Conservation (phyloP, 2,797 vertebrate genomes). For the Champsocephalus esox region DNA sequence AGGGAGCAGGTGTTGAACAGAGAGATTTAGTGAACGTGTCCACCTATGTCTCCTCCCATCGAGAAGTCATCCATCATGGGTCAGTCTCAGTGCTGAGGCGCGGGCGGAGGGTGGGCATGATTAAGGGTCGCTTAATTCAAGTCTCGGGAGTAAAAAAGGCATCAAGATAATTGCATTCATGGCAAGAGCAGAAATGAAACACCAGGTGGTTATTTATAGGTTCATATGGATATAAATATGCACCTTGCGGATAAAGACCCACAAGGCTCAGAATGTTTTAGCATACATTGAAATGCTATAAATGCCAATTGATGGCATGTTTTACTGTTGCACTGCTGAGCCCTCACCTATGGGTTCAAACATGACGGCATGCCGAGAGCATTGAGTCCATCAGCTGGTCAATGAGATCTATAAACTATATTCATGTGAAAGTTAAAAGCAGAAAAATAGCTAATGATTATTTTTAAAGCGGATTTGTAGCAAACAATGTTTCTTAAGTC, state of each 20-base stretch:
- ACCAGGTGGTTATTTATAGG: constrained; percentile 38
- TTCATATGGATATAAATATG: constrained; percentile 34
- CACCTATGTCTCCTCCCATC: constrained; percentile 50
- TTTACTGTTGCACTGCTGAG: constrained; percentile 16
- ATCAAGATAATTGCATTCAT: constrained; percentile 35
- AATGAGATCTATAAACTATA: no score
- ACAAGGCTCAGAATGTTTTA: constrained; percentile 24
- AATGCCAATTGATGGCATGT: constrained; percentile 16
- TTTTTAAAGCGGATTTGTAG: no score
- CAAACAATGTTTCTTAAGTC: no score
- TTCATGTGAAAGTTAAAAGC: no score
- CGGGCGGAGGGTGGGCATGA: not conserved
- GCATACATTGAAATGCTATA: constrained; percentile 37
- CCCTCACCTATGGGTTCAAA: not conserved
- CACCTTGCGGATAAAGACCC: constrained; percentile 1
- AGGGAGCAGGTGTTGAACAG: constrained; percentile 10
- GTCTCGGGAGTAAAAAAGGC: constrained; percentile 1
- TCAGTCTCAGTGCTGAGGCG: constrained; percentile 21
- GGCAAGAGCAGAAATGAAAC: constrained; percentile 22
- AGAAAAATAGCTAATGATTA: no score
- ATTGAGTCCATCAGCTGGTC: no score
- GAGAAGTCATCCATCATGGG: constrained; percentile 72
- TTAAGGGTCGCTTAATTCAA: constrained; percentile 35
- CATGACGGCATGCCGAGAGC: not conserved
- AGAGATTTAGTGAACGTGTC: constrained; percentile 61